Evolutionary conservation across 2,113 vertebrate species (phyloP), one percentile per base, ranked within the genome.

Genomic region (Numenius arquata): DNA sequence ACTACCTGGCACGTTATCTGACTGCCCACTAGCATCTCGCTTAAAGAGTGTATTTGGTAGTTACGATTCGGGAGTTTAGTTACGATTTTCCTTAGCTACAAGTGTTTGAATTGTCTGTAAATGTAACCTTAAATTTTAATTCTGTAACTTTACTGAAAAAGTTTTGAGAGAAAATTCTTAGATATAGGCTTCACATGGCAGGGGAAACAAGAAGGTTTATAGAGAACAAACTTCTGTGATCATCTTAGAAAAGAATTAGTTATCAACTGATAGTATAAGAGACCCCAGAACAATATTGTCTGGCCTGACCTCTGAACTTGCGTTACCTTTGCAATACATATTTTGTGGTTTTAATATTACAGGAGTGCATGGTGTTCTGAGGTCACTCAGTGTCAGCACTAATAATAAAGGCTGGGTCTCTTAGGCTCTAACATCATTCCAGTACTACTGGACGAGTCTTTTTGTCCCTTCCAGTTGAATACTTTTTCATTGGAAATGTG

Each of bases 351-450:
- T 78, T 85, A 68, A 23, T 75, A 11, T 30, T 75, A 20, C 14
- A 38, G 36, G 32, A 87, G 20, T 52, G 32, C 9, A 3, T 12
- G 34, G 40, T 78, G 73, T 40, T 82, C 48, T 85, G 48, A 79
- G 61, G 61, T 89, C 75, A 77, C 47, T 80, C 55, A 32, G 20
- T 56, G 47, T 56, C 58, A 88, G 70, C 41, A 8, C 30, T 89
- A 47, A 53, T 36, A 73, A 55, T 67, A 74, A 74, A 59, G 38
- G n/a, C 78, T 50, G 34, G 25, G 13, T 83, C 55, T 87, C 61
- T 65, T 20, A 41, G 27, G 36, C 22, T 63, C 41, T 56, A 4
- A 45, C 0, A 0, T 80, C 40, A 68, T 65, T 32, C 14, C 58
- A 1, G 12, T 43, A 32, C 61, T 66, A 45, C 30, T 73, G 65